phyloP scores from a whole-genome alignment of 2,113 vertebrate genomes.

The Accipiter virgatus region DNA sequence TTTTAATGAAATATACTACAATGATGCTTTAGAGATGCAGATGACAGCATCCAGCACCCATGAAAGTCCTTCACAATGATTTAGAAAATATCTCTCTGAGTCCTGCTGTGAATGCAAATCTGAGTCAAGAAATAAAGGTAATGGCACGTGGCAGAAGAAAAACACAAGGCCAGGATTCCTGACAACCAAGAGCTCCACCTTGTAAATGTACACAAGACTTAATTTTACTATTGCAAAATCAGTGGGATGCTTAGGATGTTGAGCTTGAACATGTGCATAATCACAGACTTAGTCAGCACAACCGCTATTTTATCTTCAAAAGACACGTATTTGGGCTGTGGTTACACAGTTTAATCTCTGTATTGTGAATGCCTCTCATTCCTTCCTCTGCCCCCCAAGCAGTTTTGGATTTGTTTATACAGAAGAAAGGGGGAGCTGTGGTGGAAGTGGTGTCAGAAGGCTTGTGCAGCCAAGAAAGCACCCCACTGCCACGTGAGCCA shows the following conservation, averaged over 20 bases:
- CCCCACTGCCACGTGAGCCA: not conserved
- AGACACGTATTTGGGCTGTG: not conserved
- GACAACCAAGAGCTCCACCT: not conserved
- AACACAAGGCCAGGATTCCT: not conserved
- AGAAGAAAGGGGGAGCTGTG: not conserved
- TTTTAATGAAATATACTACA: not conserved
- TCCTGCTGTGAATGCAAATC: not conserved
- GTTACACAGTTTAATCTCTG: not conserved
- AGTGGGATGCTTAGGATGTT: not conserved
- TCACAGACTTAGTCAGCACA: not conserved
- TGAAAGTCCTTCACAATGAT: not conserved
- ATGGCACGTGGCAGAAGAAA: not conserved
- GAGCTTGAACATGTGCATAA: not conserved
- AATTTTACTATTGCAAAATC: not conserved
- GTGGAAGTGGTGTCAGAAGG: not conserved
- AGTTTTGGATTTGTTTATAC: not conserved
- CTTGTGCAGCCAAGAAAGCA: not conserved
- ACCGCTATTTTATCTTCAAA: not conserved
- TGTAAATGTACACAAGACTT: not conserved
- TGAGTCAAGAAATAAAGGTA: not conserved
- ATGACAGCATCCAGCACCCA: not conserved
- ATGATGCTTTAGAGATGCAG: not conserved
- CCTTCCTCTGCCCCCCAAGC: rapidly evolving
- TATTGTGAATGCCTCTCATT: not conserved
- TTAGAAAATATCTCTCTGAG: not conserved